Evolutionary conservation across 2,113 vertebrate species (phyloP).

Genomic region (Panurus biarmicus): DNA sequence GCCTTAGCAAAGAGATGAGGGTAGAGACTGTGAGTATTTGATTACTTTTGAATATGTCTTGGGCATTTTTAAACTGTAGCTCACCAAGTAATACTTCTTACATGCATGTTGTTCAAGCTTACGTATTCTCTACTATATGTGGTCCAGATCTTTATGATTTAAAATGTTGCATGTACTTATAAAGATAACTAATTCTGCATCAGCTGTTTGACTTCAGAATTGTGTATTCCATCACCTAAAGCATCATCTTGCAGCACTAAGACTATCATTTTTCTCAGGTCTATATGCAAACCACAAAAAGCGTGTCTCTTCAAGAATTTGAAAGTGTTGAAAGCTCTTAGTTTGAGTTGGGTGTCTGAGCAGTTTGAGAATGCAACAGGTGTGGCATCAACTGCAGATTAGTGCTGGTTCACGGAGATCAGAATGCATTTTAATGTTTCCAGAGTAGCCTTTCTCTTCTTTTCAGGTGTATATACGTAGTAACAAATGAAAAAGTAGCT

Average conservation of each 20-base stretch:
- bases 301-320: not conserved
- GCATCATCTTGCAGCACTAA: not conserved
- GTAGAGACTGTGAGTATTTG: not conserved
- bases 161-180: not conserved
- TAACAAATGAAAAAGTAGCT: not conserved
- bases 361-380: not conserved
- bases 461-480: not conserved
- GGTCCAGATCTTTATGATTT: not conserved
- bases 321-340: not conserved
- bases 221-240: not conserved
- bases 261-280: not conserved
- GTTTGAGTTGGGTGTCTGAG: not conserved
- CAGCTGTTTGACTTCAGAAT: not conserved
- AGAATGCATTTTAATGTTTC: not conserved
- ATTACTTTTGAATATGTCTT: not conserved
- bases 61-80: not conserved
- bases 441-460: not conserved
- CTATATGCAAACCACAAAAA: not conserved
- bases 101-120: not conserved
- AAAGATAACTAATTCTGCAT: not conserved
- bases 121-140: not conserved
- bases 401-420: not conserved
- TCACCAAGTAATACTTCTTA: not conserved
- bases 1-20: not conserved
- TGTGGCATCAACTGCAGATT: not conserved